These are phyloP conservation scores for Amphiprion ocellaris DNA, from an alignment of 2,113 vertebrate genomes.

Conservation along the genomic window DNA sequence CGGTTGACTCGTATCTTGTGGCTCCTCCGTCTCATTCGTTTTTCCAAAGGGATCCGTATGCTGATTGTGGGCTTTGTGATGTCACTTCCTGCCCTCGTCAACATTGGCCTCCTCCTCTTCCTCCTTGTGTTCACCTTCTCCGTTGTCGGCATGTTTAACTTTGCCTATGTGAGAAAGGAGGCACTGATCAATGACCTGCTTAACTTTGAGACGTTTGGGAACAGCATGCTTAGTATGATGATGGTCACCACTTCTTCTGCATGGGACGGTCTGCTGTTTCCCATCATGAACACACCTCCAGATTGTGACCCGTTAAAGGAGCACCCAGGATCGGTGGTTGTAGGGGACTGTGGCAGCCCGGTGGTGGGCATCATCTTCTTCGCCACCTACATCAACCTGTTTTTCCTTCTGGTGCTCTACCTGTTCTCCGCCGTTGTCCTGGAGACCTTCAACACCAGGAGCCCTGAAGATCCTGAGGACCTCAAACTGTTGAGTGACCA, in stretches of 20 bases:
- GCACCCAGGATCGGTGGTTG: constrained; percentile 82
- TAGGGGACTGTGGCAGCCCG: constrained; percentile 88
- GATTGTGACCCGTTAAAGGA: constrained; percentile 88
- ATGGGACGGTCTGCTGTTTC: constrained; percentile 89
- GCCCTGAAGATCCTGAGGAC: constrained; percentile 85
- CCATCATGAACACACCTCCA: constrained; percentile 85
- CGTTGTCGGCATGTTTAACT: constrained; percentile 94
- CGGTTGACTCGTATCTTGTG: constrained; percentile 89
- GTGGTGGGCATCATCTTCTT: constrained; percentile 89
- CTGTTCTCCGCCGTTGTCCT: constrained; percentile 94
- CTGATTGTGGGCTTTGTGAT: constrained; percentile 92
- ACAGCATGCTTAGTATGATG: constrained; percentile 92
- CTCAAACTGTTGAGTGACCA: constrained; percentile 83
- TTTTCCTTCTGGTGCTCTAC: constrained; percentile 91
- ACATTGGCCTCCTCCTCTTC: constrained; percentile 92
- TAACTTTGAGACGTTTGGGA: constrained; percentile 95
- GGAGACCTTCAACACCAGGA: constrained; percentile 90
- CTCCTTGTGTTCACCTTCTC: constrained; percentile 94
- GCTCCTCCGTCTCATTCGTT: constrained; percentile 87
- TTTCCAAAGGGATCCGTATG: constrained; percentile 88
- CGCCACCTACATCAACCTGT: constrained; percentile 90
- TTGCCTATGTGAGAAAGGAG: constrained; percentile 88
- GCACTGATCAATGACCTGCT: constrained; percentile 88
- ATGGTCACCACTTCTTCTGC: constrained; percentile 87
- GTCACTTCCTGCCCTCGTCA: constrained; percentile 95